A percentile compares a stretch with the other conserved stretches of the same genome.
These are phyloP conservation scores for Helleia helle DNA, from an alignment of 2,888 invertebrate species.

Conservation along the genomic window DNA sequence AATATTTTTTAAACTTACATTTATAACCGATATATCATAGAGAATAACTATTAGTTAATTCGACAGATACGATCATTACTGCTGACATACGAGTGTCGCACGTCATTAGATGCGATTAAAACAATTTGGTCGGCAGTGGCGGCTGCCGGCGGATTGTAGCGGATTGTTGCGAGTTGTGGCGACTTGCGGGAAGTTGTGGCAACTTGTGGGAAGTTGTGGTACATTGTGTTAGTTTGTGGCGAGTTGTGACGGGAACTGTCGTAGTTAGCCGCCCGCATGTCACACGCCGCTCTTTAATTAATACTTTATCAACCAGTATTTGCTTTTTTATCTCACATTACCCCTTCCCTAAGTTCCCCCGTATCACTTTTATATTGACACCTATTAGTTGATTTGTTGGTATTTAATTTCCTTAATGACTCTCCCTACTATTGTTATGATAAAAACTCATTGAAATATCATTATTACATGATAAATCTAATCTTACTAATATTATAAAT, in stretches of 20 bases:
- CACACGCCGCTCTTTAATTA: constrained; percentile 20
- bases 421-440: no score
- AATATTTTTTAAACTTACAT: no score
- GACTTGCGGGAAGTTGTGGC: no score
- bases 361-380: no score
- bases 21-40: constrained; percentile 6
- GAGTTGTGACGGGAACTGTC: no score
- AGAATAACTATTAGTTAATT: constrained; percentile 7
- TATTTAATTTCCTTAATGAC: no score
- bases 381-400: background rate
- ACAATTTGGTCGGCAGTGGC: constrained; percentile 36
- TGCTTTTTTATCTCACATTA: background rate
- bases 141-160: background rate
- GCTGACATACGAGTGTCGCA: constrained; percentile 21
- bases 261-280: constrained; percentile 20
- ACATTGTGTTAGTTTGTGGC: no score
- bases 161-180: background rate
- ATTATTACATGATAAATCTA: no score
- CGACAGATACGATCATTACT: constrained; percentile 15
- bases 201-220: no score
- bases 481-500: no score
- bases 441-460: no score
- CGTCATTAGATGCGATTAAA: constrained; percentile 47
- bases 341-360: no score
- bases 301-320: constrained; percentile 6